Base-by-base conservation (phyloP, 2,888 invertebrate genomes). In the Pterostichus niger region DNA sequence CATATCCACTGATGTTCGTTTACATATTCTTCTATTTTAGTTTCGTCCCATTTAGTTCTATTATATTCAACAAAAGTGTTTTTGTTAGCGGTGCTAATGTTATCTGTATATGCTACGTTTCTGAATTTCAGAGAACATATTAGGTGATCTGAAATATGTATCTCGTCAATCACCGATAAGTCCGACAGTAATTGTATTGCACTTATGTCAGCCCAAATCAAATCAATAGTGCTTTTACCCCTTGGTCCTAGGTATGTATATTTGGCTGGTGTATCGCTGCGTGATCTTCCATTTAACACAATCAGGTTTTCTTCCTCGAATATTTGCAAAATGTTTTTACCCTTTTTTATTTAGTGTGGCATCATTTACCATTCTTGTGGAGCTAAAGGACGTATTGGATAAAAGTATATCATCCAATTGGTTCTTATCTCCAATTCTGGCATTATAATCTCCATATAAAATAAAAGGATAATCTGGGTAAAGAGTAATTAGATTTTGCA, bases 91-190 rank as follows among this genome's bases (percentile, higher is more conserved):
- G n/a, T 24, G 24, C 2, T 9, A 11, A 7, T 61, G 10, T 10
- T 11, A 24, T 61, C 6, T 24, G 33, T 15, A n/a, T n/a, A n/a
- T n/a, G n/a, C n/a, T 71, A 40, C 2, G 7, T 11, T 71, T 17
- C 13, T 71, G 13, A 71, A 11, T 35, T 6, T 71, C 31, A 71
- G 9, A 6, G 71, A 71, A 13, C 71, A 40, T 71, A 71, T 15
- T 13, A 71, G 9, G 10, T 35, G 44, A 40, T 71, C 35, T 11
- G 71, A 59, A 15, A n/a, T 15, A 13, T n/a, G 17, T n/a, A 59
- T 15, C 10, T 59, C 59, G 4, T 59, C 59, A 15, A 15, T 24
- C 3, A 59, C 13, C 13, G 17, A 10, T 17, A 59, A 15, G 13
- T 59, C 59, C 6, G 10, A 10, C 3, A 15, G 13, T 6, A 59